phyloP scores from a whole-genome alignment of 2,113 vertebrate genomes.

The Osmerus eperlanus region DNA sequence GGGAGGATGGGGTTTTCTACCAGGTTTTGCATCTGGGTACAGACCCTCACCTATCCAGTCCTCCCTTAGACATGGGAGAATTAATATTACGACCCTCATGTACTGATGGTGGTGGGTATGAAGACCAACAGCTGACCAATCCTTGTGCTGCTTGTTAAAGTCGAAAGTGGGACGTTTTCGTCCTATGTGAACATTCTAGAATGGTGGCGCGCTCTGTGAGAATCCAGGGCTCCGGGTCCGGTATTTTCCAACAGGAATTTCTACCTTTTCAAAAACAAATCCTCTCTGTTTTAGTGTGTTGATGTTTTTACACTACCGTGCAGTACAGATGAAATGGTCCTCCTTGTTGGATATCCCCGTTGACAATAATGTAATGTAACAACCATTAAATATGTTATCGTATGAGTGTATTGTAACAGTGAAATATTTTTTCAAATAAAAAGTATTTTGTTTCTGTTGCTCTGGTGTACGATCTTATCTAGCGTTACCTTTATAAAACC shows the following conservation, averaged over 20 bases:
- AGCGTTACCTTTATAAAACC: background rate
- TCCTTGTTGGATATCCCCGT: conserved; percentile 87
- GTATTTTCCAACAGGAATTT: background rate
- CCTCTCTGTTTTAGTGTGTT: conserved; percentile 67
- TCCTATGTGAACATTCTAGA: no score
- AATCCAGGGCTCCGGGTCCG: no score
- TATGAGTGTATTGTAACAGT: conserved; percentile 98
- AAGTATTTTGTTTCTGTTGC: conserved; percentile 79
- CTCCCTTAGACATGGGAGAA: no score
- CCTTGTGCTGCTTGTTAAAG: no score
- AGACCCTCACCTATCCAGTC: no score
- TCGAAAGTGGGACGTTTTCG: no score
- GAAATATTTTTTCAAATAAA: conserved; percentile 99
- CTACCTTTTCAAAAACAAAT: background rate
- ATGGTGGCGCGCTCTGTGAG: no score
- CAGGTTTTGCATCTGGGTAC: no score
- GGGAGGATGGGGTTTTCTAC: no score
- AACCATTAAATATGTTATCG: conserved; percentile 92
- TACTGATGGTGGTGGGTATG: no score
- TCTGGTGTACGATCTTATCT: background rate
- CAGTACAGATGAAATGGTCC: conserved; percentile 71
- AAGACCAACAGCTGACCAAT: no score
- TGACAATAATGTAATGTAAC: conserved; percentile 85
- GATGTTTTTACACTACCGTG: conserved; percentile 87
- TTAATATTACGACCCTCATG: no score